Conservation (phyloP, 2,888 invertebrate genomes). For the Aphidius colemani region DNA sequence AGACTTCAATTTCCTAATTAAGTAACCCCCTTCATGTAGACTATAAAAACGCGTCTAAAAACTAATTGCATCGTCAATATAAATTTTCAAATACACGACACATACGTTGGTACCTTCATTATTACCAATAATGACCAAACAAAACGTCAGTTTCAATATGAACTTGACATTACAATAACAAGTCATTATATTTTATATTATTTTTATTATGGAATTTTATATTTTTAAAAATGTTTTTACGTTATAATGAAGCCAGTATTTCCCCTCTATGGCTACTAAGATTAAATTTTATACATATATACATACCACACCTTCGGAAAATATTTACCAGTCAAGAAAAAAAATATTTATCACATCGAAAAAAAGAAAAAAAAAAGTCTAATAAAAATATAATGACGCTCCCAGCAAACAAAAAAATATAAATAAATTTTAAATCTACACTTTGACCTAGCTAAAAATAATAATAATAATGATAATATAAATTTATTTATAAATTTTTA, state of each 20-base stretch:
- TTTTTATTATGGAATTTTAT: no score
- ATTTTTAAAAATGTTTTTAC: no score
- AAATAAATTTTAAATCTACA: no score
- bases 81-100: not conserved
- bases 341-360: constrained; percentile 10
- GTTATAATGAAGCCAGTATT: not conserved
- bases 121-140: no score
- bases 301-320: constrained; percentile 34
- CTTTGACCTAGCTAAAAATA: no score
- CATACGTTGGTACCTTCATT: not conserved
- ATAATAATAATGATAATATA: no score
- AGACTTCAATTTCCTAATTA: constrained; percentile 24
- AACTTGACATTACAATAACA: no score
- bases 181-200: no score
- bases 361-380: constrained; percentile 2
- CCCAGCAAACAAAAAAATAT: no score
- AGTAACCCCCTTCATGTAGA: not conserved
- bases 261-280: not conserved
- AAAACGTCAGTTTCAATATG: no score
- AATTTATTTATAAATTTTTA: not conserved
- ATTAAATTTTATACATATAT: constrained; percentile 18
- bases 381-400: not conserved
- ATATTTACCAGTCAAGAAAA: constrained; percentile 32
- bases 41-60: constrained; percentile 21
- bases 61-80: constrained; percentile 32